Evolutionary conservation across 2,888 invertebrate genomes (phyloP).

Genomic region (Trileptium ribeirensis): DNA sequence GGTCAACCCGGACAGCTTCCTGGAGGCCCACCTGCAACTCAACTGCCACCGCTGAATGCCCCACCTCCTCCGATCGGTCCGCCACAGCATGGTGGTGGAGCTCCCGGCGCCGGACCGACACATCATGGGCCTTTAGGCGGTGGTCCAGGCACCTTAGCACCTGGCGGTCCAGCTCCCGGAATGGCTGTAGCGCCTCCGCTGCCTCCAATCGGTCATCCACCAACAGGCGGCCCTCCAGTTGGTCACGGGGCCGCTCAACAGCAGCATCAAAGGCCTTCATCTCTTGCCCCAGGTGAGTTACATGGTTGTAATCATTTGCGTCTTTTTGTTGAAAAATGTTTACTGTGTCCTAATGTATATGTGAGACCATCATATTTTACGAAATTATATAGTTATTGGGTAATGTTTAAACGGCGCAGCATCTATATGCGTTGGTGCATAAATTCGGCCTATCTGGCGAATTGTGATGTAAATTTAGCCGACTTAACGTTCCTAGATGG

Average conservation of each 20-base stretch:
- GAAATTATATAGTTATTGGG: no score
- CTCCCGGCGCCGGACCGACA: neutral
- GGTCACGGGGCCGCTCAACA: neutral
- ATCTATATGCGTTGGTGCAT: no score
- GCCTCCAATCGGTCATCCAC: constrained; percentile 28
- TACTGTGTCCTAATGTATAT: no score
- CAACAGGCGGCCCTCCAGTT: neutral
- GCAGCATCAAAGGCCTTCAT: neutral
- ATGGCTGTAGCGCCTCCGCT: constrained; percentile 22
- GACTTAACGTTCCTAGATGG: no score
- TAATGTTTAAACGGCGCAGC: no score
- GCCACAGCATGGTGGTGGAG: neutral
- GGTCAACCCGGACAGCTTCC: constrained; percentile 6
- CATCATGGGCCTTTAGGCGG: no score
- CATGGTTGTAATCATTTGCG: no score
- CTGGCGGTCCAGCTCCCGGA: neutral
- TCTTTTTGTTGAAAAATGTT: no score
- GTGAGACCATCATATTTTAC: no score
- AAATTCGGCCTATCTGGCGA: no score
- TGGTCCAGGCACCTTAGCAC: no score
- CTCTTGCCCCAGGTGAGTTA: constrained; percentile 20
- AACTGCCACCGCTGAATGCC: constrained; percentile 15
- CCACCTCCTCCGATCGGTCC: constrained; percentile 14
- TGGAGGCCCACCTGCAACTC: neutral
- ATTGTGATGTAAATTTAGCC: no score